Conservation (phyloP, 2,888 invertebrate species). For the Agrotis segetum region DNA sequence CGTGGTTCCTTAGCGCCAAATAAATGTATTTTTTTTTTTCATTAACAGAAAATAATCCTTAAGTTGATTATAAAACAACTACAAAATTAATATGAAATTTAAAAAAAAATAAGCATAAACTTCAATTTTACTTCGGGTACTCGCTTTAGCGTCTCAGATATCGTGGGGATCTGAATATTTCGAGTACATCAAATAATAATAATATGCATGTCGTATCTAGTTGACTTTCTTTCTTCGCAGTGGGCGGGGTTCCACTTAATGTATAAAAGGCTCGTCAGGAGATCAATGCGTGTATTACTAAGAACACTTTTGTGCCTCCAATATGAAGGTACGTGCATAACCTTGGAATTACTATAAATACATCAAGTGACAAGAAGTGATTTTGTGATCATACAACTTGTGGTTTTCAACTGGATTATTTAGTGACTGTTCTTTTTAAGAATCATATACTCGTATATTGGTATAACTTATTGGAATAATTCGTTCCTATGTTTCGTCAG, state of each 20-base stretch:
- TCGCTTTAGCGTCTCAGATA: too few species aligned
- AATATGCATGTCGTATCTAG: slow-evolving; percentile 47
- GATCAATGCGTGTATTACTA: slow-evolving; percentile 78
- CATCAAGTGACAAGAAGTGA: slow-evolving; percentile 58
- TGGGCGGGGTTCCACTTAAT: slow-evolving; percentile 83
- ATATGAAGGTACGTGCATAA: slow-evolving; percentile 83
- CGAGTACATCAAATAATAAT: slow-evolving; percentile 31
- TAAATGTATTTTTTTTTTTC: too few species aligned
- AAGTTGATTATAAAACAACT: too few species aligned
- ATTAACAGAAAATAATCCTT: too few species aligned
- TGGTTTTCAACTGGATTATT: slow-evolving; percentile 30
- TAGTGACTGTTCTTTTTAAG: not conserved
- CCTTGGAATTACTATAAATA: slow-evolving; percentile 56
- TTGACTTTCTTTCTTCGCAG: slow-evolving; percentile 80
- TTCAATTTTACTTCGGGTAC: too few species aligned
- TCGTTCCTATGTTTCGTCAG: not conserved
- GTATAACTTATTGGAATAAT: not conserved
- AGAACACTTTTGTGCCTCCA: slow-evolving; percentile 77
- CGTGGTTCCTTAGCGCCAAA: too few species aligned
- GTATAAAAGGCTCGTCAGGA: slow-evolving; percentile 82
- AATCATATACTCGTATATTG: not conserved
- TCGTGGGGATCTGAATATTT: not conserved
- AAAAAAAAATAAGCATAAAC: too few species aligned
- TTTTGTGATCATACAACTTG: slow-evolving; percentile 41
- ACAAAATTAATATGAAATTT: too few species aligned